These are phyloP conservation scores for Hydractinia symbiolongicarpus DNA, from an alignment of 30 jellyfish, hydroid and myxozoan genomes.

Conservation along the genomic window DNA sequence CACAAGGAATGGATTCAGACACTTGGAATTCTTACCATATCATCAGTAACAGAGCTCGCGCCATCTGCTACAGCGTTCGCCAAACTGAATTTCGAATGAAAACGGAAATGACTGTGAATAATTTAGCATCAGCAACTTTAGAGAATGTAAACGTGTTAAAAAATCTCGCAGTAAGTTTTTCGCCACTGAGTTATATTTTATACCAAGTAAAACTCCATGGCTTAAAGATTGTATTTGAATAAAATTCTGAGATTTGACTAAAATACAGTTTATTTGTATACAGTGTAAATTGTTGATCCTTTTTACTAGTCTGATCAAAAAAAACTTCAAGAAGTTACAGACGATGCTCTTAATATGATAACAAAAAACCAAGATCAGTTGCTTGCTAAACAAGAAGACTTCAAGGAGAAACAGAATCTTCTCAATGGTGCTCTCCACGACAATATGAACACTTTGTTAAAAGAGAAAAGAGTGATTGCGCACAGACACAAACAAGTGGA, in stretches of 20 bases:
- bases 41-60: constrained; percentile 94
- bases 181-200: not conserved
- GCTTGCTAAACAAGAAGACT: constrained; percentile 24
- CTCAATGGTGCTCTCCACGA: constrained; percentile 46
- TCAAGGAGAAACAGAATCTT: constrained; percentile 44
- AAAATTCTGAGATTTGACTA: too few relatives aligned
- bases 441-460: constrained; percentile 42
- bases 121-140: constrained; percentile 63
- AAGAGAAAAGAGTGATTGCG: constrained; percentile 57
- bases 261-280: too few relatives aligned
- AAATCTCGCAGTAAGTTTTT: constrained; percentile 53
- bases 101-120: constrained; percentile 78
- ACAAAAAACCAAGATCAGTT: constrained; percentile 53
- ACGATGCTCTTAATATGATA: constrained; percentile 51
- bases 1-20: constrained; percentile 85
- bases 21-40: constrained; percentile 95
- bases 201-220: too few relatives aligned
- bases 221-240: too few relatives aligned
- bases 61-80: constrained; percentile 82
- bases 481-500: constrained; percentile 46
- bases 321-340: constrained; percentile 56
- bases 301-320: constrained; percentile 47
- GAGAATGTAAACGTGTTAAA: constrained; percentile 54
- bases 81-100: constrained; percentile 81
- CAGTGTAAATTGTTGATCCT: not conserved